Evolutionary conservation across 2,797 vertebrate genomes (phyloP), one percentile per base, ranked within the genome.

Genomic region (Oceanodroma leucorhoa): DNA sequence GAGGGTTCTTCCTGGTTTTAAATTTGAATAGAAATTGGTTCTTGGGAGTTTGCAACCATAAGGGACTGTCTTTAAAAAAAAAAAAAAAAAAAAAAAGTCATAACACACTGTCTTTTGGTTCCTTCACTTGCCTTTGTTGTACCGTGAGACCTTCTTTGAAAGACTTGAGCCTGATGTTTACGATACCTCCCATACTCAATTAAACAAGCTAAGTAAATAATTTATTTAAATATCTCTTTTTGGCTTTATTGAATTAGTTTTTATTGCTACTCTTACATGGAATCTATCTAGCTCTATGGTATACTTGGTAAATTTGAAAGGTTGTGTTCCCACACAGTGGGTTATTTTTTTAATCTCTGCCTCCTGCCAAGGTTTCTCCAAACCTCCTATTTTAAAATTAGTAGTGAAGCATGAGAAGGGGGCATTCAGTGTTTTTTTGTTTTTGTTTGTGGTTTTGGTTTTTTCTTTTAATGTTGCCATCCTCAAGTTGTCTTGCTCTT

Each of bases 371-470:
- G 89, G 66, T 64, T 58, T 48, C 78, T 87, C 81, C 73, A 83
- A 67, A 92, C 48, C 89, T 90, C 80, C 45, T 72, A 5, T 82
- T 93, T 94, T 69, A 89, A 93, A 90, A 92, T 69, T 18, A 81
- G 55, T 15, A 51, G 27, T 26, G 36, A 73, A 77, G 82, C 64
- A 58, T 27, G 60, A 87, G 55, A 62, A 72, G 40, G 36, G 26
- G 73, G n/a, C 41, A 54, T 71, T 84, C 58, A 23, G 50, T 75
- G 41, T 18, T 27, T 57, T 38, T 36, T 23, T 26, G 1, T 11
- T 51, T 79, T 62, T 48, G 27, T 43, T 66, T 73, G 79, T 66
- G 85, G 58, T 21, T 94, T 88, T 70, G 27, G 0, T 22, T 81
- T 86, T 93, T 79, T 54, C 40, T 60, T 76, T 70, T 46, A 29